Evolutionary conservation across 1,140 invertebrate genomes (phyloP).

Genomic region (Calephelis nemesis): DNA sequence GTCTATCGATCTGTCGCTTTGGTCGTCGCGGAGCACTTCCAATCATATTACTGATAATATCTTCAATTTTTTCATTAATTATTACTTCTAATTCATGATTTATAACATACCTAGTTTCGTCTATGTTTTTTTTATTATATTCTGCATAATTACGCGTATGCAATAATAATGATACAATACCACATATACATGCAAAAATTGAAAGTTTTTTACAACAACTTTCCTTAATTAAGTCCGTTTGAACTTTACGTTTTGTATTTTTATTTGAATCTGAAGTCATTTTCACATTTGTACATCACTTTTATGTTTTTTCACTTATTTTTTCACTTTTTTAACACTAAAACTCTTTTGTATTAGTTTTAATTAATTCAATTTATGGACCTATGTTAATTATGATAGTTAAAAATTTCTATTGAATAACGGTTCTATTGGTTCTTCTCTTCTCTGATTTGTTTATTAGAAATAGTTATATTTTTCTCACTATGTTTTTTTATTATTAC

Average conservation of each 20-base stretch:
- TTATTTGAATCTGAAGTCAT: constrained; percentile 39
- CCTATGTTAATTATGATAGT: too few species aligned
- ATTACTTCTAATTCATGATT: constrained; percentile 45
- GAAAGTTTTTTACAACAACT: constrained; percentile 53
- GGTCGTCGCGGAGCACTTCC: constrained; percentile 39
- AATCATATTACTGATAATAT: constrained; percentile 43
- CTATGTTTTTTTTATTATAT: constrained; percentile 31
- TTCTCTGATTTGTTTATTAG: too few species aligned
- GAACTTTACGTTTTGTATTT: constrained; percentile 39
- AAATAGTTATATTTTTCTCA: too few species aligned
- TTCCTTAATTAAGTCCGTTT: constrained; percentile 25
- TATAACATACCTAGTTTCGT: constrained; percentile 37
- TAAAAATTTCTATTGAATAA: too few species aligned
- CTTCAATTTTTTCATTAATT: constrained; percentile 52
- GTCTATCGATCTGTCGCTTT: constrained; percentile 50
- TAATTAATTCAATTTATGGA: background rate
- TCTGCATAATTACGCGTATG: constrained; percentile 54
- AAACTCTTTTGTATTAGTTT: background rate
- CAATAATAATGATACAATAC: constrained; percentile 55
- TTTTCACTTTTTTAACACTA: background rate
- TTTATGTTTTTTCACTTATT: background rate
- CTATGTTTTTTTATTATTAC: too few species aligned
- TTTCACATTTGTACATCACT: constrained; percentile 27
- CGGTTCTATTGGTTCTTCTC: too few species aligned
- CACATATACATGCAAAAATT: constrained; percentile 58